phyloP scores from a whole-genome alignment of 2,113 vertebrate genomes.

The Corythaeola cristata region DNA sequence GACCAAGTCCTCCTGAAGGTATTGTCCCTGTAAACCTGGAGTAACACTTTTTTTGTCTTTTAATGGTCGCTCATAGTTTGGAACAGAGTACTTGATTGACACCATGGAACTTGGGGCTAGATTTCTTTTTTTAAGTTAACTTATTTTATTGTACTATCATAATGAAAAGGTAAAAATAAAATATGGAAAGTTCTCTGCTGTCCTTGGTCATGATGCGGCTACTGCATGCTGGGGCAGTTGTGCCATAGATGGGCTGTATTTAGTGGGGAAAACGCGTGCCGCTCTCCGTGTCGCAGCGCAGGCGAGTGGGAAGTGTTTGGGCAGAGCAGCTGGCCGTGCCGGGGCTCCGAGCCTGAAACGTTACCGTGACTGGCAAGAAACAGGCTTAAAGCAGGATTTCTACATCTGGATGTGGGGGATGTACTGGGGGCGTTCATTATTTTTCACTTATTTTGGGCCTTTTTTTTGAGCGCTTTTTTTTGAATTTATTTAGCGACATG shows the following conservation, averaged over 20 bases:
- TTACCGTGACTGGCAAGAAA: fast-evolving
- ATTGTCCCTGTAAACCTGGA: background rate
- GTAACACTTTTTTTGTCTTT: background rate
- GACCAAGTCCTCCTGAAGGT: background rate
- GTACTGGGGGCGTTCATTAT: fast-evolving
- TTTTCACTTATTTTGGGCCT: background rate
- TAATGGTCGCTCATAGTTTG: background rate
- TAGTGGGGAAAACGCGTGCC: fast-evolving
- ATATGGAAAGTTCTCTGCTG: background rate
- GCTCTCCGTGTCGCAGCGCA: fast-evolving
- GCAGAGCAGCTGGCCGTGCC: fast-evolving
- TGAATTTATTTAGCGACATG: fast-evolving
- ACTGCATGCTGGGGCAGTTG: background rate
- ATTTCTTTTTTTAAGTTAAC: background rate
- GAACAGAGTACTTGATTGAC: background rate
- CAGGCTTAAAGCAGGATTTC: background rate
- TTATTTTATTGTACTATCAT: background rate
- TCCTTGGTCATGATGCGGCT: background rate
- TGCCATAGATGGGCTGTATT: background rate
- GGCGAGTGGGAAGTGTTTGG: fast-evolving
- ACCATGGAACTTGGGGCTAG: background rate
- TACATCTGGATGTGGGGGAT: background rate
- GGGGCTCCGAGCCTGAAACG: fast-evolving
- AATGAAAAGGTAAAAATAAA: constrained; percentile 34
- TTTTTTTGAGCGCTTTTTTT: too few relatives aligned